Conservation (phyloP, 23 tunicate species). For the Ascidia mentula region DNA sequence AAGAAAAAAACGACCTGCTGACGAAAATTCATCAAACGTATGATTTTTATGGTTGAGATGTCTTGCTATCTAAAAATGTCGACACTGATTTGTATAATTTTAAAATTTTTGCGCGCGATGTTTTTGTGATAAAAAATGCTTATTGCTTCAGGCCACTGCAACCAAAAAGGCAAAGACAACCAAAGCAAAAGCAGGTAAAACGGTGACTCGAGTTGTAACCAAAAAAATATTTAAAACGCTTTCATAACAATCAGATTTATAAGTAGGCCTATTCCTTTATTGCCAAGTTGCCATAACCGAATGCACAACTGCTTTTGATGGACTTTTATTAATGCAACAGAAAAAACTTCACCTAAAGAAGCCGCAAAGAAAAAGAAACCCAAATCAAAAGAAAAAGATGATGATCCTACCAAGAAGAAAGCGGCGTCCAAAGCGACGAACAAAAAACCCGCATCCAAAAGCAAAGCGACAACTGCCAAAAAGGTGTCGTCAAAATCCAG, state of each 20-base stretch:
- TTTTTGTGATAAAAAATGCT: no score
- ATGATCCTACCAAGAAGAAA: background rate
- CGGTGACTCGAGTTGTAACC: background rate
- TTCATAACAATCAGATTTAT: background rate
- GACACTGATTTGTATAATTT: background rate
- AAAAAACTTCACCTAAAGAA: background rate
- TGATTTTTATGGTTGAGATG: background rate
- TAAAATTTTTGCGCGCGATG: no score
- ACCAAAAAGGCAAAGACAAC: background rate
- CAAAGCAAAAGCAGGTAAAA: background rate
- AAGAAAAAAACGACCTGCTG: background rate
- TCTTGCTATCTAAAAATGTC: background rate
- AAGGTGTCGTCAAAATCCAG: background rate
- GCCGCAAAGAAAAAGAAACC: background rate
- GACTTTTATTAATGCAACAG: background rate
- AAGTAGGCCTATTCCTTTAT: no score
- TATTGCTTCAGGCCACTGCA: background rate
- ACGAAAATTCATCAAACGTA: background rate
- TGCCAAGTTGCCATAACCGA: no score
- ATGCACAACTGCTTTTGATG: background rate
- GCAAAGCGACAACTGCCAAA: background rate
- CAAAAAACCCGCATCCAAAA: background rate
- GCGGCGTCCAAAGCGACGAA: background rate
- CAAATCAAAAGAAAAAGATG: background rate
- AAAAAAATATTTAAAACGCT: background rate